Base-by-base conservation (phyloP, 2,797 vertebrate species). In the Manis crassicaudata region DNA sequence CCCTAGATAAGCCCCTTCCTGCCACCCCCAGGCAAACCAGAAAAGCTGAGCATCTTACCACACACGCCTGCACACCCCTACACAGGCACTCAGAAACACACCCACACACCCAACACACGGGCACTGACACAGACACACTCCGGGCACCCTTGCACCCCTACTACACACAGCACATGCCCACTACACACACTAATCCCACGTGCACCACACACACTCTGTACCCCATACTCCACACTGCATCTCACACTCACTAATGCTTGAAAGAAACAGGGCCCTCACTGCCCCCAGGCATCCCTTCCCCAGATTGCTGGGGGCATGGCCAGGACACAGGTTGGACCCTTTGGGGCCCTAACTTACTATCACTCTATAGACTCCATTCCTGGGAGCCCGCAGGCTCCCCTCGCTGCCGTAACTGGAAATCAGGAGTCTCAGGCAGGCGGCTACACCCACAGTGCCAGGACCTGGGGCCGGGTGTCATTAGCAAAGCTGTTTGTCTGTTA, bases 401-500 rank as follows among this genome's bases (percentile, higher is more conserved):
- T 29, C 0, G 7, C 2, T 10, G 29, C 35, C 13, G 35, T 35
- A 8, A 23, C 17, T 3, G 4, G 73, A 80, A 91, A 43, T 54
- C 68, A 25, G 23, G 20, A 7, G 14, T 17, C 58, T 6, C 6
- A 23, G 29, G 40, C 27, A 60, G 20, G 21, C 81, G 68, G 35
- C 27, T 9, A 84, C 10, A 3, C 56, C 83, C 3, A 37, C 63
- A 18, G 20, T 0, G 63, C n/a, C 40, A 0, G 62, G 43, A 23
- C 46, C 52, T 10, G 16, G 43, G 35, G 5, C 12, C 63, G 3
- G 20, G 29, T 4, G 60, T 4, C 9, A 0, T 2, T 0, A 6
- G 46, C 0, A 10, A 25, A 0, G 40, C 37, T 65, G 8, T 96
- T 98, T 96, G 93, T 94, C 95, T 98, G 79, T 98, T 97, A 91